phyloP scores from a whole-genome alignment of 2,888 invertebrate genomes.

The Philopedon plagiatum region DNA sequence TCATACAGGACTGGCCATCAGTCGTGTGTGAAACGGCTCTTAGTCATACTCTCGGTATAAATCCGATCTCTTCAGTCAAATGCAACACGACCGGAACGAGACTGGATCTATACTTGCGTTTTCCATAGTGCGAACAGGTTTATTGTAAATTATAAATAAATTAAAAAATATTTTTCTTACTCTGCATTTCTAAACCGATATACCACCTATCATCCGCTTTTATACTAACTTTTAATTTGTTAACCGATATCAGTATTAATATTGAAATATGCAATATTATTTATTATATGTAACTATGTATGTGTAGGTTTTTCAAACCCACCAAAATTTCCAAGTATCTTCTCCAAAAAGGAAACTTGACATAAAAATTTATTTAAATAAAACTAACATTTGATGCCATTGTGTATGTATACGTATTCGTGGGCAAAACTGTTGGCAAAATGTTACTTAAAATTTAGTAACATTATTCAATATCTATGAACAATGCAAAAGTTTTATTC shows the following conservation, averaged over 20 bases:
- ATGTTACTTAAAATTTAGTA: neutral
- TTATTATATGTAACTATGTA: neutral
- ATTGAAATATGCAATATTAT: neutral
- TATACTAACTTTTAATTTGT: no score
- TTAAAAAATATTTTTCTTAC: no score
- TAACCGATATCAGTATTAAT: neutral
- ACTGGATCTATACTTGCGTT: no score
- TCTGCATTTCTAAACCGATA: no score
- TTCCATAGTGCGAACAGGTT: no score
- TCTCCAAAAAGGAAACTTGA: conserved; percentile 6
- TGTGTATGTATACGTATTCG: neutral
- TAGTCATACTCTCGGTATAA: no score
- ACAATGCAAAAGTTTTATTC: neutral
- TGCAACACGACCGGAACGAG: no score
- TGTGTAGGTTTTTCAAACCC: conserved; percentile 5
- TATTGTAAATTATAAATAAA: no score
- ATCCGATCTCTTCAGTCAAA: no score
- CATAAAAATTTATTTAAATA: neutral
- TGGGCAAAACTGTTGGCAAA: neutral
- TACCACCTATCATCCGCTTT: no score
- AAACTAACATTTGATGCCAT: neutral
- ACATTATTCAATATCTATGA: neutral
- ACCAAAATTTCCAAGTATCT: neutral
- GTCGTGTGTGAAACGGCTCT: no score
- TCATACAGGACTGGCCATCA: no score